Evolutionary conservation across 2,888 invertebrate genomes (phyloP).

Genomic region (Caenorhabditis sp.): DNA sequence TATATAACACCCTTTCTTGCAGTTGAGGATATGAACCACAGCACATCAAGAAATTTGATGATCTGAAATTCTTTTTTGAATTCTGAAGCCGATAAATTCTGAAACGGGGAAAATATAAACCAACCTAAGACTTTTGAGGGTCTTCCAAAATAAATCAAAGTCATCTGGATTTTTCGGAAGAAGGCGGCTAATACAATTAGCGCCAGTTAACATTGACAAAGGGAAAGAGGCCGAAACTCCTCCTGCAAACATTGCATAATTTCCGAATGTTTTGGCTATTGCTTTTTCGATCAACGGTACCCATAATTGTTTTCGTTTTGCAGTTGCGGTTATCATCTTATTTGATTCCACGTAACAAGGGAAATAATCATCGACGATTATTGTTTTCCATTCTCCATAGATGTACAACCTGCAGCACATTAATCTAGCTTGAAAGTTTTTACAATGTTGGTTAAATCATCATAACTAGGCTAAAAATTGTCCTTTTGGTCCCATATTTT

Average conservation of each 20-base stretch:
- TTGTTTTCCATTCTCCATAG: constrained; percentile 93
- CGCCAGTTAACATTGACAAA: constrained; percentile 84
- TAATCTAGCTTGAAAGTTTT: too few species aligned
- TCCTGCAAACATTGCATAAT: constrained; percentile 92
- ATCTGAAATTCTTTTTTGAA: too few species aligned
- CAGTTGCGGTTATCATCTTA: constrained; percentile 62
- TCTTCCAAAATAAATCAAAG: constrained; percentile 93
- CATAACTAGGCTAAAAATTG: too few species aligned
- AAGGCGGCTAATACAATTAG: constrained; percentile 19
- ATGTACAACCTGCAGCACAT: too few species aligned
- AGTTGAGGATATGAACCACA: constrained; percentile 19
- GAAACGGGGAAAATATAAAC: too few species aligned
- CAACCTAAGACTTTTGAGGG: constrained; percentile 84
- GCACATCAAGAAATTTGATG: too few species aligned
- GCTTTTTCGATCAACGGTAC: constrained; percentile 98
- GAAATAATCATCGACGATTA: constrained; percentile 92
- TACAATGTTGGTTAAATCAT: too few species aligned
- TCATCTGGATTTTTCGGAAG: constrained; percentile 13
- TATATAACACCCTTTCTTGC: constrained; percentile 75
- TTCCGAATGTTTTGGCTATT: constrained; percentile 95
- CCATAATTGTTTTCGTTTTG: constrained; percentile 83
- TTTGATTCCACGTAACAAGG: constrained; percentile 93
- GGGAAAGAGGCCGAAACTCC: constrained; percentile 96
- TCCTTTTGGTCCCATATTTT: too few species aligned
- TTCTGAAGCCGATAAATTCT: too few species aligned